Conservation (phyloP, 2,797 vertebrate genomes). For the Caiman crocodilus region DNA sequence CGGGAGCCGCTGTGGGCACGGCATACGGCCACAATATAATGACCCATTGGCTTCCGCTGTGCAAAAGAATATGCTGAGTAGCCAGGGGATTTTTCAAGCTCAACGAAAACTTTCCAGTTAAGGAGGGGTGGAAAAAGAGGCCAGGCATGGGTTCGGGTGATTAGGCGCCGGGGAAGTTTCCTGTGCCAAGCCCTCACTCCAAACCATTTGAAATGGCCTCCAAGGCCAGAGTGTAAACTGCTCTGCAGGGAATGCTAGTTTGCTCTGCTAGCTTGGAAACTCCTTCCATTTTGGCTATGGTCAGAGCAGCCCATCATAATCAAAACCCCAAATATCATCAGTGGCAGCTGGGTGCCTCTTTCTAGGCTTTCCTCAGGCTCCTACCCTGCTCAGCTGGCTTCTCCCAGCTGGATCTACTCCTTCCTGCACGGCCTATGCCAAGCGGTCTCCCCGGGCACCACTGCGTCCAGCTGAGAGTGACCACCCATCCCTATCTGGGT, state of each 20-base stretch:
- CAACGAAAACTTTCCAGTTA: slow-evolving; percentile 49
- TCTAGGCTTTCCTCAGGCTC: too few relatives aligned
- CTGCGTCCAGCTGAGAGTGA: too few relatives aligned
- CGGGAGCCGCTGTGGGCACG: slow-evolving; percentile 12
- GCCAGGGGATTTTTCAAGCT: slow-evolving; percentile 48
- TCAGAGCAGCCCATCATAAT: neutral
- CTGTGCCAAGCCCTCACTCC: slow-evolving; percentile 12
- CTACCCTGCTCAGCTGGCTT: too few relatives aligned
- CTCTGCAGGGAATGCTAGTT: neutral
- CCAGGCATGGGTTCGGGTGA: slow-evolving; percentile 43
- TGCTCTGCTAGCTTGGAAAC: neutral
- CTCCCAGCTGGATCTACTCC: too few relatives aligned
- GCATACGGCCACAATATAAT: slow-evolving; percentile 42
- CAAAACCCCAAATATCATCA: too few relatives aligned
- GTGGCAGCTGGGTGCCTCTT: too few relatives aligned
- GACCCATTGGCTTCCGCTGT: slow-evolving; percentile 45
- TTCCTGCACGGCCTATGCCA: too few relatives aligned
- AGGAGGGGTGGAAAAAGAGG: slow-evolving; percentile 48
- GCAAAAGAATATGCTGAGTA: slow-evolving; percentile 50
- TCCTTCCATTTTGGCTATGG: neutral
- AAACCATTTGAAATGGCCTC: slow-evolving; percentile 58
- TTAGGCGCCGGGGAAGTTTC: slow-evolving; percentile 57
- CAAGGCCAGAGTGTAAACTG: slow-evolving; percentile 4
- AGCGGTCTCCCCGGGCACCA: too few relatives aligned
- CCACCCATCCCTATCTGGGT: too few relatives aligned